Base-by-base conservation (phyloP, 1,140 invertebrate genomes). In the Coelopa frigida region DNA sequence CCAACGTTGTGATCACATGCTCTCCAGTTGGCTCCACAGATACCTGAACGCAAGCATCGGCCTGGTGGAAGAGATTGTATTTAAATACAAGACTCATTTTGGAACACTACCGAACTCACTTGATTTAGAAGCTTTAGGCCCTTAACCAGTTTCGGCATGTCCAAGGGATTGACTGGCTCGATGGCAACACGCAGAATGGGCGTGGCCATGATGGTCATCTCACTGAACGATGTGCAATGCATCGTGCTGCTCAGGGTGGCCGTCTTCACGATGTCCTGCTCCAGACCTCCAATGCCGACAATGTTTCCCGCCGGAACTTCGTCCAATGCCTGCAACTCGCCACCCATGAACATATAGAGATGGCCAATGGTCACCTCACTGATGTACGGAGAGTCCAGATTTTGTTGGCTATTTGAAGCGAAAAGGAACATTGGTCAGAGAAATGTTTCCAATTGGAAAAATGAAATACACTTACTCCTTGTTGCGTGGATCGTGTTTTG, bases 101-200 rank as follows among this genome's bases (percentile, higher is more conserved):
- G 26, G 22, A 40, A 46, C 10, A 11, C 29, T 10, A 32, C 44
- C 32, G 12, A 38, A 4, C 24, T 3, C 37, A 49, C 47, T 15
- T 68, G 61, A 32, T 66, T 62, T 3, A 70, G 52, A 5, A 60
- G 33, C 41, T 63, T 64, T 2, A 72, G 50, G 4, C 82, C 94
- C 61, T 81, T 78, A 0, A 89, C 77, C n/a, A 99, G 68, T 51
- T 84, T 78, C 29, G 83, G 75, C 65, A 97, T 73, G 57, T 95
- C 87, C 38, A 78, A 78, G 1, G 89, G 82, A 66, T 89, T 81
- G 39, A 80, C 78, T 3, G 94, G 90, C 70, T 97, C 91, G n/a
- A 99, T 73, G 7, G 95, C 94, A 3, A 99, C 95, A 45, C 92
- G 78, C 0, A 99, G 73, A 53, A 99, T 95, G 0, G 95, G 94